Base-by-base conservation (phyloP, 2,113 vertebrate genomes). In the Anarrhichthys ocellatus region DNA sequence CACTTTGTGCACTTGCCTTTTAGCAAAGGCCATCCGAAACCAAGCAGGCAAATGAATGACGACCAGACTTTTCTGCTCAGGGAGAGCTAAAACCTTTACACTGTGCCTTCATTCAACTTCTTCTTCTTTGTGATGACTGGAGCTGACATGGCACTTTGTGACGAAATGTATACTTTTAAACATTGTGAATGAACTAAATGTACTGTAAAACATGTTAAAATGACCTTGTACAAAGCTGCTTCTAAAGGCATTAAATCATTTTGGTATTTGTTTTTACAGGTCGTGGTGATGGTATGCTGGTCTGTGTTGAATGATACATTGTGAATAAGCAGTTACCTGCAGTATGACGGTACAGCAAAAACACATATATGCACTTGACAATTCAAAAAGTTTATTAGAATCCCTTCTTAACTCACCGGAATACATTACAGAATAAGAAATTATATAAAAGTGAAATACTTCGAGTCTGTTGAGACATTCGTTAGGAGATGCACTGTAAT, bases 341-440 rank as follows among this genome's bases (percentile, higher is more conserved):
- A 34, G n/a, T 50, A 54, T 50, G 5, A 42, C 14, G 69, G 42
- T 67, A 70, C 38, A 81, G 38, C 56, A 88, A 72, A 85, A 82
- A 77, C 40, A 81, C 40, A 87, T 56, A 27, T 52, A 78, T 73
- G 32, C 58, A 83, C 38, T 40, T 87, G 67, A 85, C 72, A 80
- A 78, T 82, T 80, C 81, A 42, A 85, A 84, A 70, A 83, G 72
- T 94, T 92, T 92, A 91, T 91, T 92, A 84, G 91, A 92, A 92
- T 92, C 42, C 79, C 70, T 81, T 80, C 76, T 80, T 83, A 50
- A 78, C 70, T 88, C 76, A 87, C 36, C 89, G 36, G 83, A 89
- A 89, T 81, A 92, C 87, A 90, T 86, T 83, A 90, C 81, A 89
- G 82, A 89, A 87, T 85, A 87, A 86, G 80, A 90, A 88, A 78